Conservation (phyloP, 2,888 invertebrate genomes). For the Elysia crispata region DNA sequence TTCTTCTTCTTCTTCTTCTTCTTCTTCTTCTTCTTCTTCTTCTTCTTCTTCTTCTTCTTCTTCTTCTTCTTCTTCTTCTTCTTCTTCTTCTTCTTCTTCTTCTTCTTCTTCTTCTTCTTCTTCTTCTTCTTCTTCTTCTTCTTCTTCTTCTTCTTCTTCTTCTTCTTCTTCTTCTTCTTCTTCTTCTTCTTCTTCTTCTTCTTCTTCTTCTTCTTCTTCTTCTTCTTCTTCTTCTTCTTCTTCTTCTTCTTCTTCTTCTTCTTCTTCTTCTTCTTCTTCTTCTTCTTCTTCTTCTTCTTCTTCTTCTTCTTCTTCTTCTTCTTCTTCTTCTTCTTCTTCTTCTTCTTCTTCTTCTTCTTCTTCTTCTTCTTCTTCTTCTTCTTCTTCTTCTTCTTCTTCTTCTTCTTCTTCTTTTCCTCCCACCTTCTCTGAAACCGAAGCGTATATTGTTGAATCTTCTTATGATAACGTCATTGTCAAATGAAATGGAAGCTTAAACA, state of each 20-base stretch:
- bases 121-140: constrained; percentile 55
- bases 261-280: constrained; percentile 54
- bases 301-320: constrained; percentile 66
- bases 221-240: constrained; percentile 37
- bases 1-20: constrained; percentile 56
- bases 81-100: constrained; percentile 42
- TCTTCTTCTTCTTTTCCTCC: constrained; percentile 45
- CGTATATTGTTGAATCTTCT: too few relatives aligned
- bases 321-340: constrained; percentile 59
- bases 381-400: constrained; percentile 45
- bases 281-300: constrained; percentile 56
- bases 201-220: constrained; percentile 28
- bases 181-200: constrained; percentile 53
- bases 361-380: constrained; percentile 28
- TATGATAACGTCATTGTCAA: too few relatives aligned
- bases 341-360: constrained; percentile 46
- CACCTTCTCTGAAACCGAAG: constrained; percentile 39
- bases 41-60: constrained; percentile 39
- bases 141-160: constrained; percentile 63
- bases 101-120: constrained; percentile 49
- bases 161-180: constrained; percentile 64
- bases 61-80: constrained; percentile 48
- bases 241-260: constrained; percentile 35
- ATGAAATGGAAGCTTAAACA: too few relatives aligned
- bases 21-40: constrained; percentile 29